Conservation (phyloP, 2,113 vertebrate species). For the Echinops telfairi region DNA sequence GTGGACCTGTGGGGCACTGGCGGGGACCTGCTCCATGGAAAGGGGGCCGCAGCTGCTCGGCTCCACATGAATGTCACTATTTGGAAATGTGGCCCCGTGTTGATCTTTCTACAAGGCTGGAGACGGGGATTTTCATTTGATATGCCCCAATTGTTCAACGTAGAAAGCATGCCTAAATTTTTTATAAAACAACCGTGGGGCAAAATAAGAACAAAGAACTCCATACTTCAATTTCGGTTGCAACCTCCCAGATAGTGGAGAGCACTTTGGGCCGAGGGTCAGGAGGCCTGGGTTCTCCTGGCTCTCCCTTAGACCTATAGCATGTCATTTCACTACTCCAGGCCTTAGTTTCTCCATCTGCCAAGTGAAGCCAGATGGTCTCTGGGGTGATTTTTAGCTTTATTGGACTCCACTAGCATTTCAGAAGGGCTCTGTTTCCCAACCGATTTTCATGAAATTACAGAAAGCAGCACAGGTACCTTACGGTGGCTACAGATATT, state of each 20-base stretch:
- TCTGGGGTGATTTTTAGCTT: slow-evolving; percentile 35
- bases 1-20: not conserved
- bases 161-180: not conserved
- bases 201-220: slow-evolving; percentile 30
- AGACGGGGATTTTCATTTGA: slow-evolving; percentile 23
- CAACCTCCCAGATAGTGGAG: not conserved
- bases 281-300: not conserved
- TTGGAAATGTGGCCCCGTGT: slow-evolving; percentile 4
- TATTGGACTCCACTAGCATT: slow-evolving; percentile 42
- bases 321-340: not conserved
- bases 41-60: not conserved
- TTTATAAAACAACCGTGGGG: not conserved
- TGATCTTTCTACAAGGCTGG: slow-evolving; percentile 21
- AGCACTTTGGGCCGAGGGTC: not conserved
- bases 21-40: not conserved
- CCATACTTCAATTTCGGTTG: not conserved
- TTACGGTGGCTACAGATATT: not conserved
- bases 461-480: not conserved
- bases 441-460: slow-evolving; percentile 34
- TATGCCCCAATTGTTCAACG: slow-evolving; percentile 38
- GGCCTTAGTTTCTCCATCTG: slow-evolving; percentile 13
- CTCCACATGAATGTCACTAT: not conserved
- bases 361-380: not conserved
- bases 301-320: not conserved
- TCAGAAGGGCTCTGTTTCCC: not conserved